Percentiles rank a stretch among this genome's conserved stretches.
These are phyloP conservation scores for Nemoura dubitans DNA, from an alignment of 2,888 invertebrate genomes.

Conservation along the genomic window DNA sequence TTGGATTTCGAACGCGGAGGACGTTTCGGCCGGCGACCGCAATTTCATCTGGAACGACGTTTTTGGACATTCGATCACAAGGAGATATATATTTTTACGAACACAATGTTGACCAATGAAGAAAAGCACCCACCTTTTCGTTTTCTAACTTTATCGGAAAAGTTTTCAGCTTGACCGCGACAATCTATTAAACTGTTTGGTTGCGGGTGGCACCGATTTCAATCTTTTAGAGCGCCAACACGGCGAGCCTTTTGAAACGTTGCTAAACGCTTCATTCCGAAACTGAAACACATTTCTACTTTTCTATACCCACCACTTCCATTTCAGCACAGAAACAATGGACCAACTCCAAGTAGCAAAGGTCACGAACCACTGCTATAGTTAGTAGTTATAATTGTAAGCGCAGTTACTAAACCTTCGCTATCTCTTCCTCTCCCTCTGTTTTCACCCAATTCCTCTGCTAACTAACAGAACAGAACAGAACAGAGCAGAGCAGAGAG, in stretches of 20 bases:
- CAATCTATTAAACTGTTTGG: neutral
- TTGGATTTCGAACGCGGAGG: neutral
- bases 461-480: too few species aligned
- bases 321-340: neutral
- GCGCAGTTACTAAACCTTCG: neutral
- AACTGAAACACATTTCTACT: neutral
- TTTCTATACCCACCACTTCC: neutral
- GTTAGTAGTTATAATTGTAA: neutral
- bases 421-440: neutral
- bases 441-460: neutral
- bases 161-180: neutral
- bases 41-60: neutral
- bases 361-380: neutral
- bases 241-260: neutral
- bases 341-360: neutral
- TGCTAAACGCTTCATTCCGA: neutral
- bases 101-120: neutral
- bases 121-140: neutral
- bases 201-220: neutral
- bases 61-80: neutral
- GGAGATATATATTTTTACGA: neutral
- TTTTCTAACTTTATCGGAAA: neutral
- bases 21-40: neutral
- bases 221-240: neutral
- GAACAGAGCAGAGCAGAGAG: too few species aligned